Percentiles rank a stretch among this genome's conserved stretches.
Conservation (phyloP, 2,797 vertebrate species). For the Bradypus variegatus region DNA sequence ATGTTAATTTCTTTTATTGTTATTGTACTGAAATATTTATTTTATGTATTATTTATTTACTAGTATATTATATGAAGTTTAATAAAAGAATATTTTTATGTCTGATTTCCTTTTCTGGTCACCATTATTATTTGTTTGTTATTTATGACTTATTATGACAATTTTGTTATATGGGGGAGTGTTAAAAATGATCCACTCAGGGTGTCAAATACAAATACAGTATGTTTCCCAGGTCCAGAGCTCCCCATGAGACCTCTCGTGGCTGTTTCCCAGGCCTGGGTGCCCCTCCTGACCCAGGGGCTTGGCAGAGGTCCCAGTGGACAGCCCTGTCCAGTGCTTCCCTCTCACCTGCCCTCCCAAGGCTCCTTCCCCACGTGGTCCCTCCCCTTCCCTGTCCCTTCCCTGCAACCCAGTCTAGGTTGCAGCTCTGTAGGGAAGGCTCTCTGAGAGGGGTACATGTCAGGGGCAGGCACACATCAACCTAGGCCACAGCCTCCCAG, state of each 20-base stretch:
- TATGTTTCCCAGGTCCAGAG: not conserved
- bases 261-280: not conserved
- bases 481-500: not conserved
- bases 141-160: not conserved
- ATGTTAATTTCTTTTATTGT: not conserved
- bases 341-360: not conserved
- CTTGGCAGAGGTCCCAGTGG: not conserved
- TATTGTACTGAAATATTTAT: not conserved
- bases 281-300: not conserved
- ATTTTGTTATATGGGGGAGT: not conserved
- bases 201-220: not conserved
- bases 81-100: not conserved
- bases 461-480: not conserved
- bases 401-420: too few relatives aligned
- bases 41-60: not conserved
- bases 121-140: not conserved
- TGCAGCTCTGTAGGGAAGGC: not conserved
- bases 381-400: too few relatives aligned
- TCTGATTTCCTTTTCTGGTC: not conserved
- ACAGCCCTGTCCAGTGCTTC: not conserved
- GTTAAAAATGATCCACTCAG: not conserved
- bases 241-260: not conserved
- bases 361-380: too few relatives aligned
- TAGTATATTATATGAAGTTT: not conserved
- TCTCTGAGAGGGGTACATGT: not conserved